Percentiles rank a stretch among this genome's conserved stretches.
Evolutionary conservation across 2,888 invertebrate genomes (phyloP).

Genomic region (Dynastes hyllus): DNA sequence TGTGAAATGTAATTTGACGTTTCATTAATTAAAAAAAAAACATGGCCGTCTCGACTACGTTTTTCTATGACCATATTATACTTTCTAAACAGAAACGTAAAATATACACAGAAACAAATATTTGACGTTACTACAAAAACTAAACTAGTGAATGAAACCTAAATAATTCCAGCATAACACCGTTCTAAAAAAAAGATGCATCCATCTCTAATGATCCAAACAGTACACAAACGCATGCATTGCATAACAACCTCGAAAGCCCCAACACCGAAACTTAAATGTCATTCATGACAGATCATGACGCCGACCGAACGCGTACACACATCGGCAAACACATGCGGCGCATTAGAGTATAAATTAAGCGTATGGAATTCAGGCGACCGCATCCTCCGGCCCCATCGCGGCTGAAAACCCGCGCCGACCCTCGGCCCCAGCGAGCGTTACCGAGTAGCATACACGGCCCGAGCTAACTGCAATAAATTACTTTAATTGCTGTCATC

Average conservation of each 20-base stretch:
- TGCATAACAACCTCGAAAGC: not conserved
- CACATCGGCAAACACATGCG: constrained; percentile 40
- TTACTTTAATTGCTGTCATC: constrained; percentile 69
- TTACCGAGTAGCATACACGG: constrained; percentile 57
- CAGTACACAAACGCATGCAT: not conserved
- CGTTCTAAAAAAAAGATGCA: too few species aligned
- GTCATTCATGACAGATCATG: constrained; percentile 39
- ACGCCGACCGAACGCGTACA: constrained; percentile 20
- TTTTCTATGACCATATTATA: too few species aligned
- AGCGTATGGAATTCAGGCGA: constrained; percentile 67
- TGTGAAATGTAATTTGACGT: too few species aligned
- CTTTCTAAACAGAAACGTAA: too few species aligned
- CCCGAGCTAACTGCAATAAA: constrained; percentile 65
- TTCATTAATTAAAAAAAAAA: too few species aligned
- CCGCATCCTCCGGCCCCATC: constrained; percentile 62
- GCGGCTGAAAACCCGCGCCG: constrained; percentile 55
- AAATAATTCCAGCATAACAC: too few species aligned
- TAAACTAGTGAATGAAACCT: too few species aligned
- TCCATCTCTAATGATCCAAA: too few species aligned
- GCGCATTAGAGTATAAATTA: constrained; percentile 64
- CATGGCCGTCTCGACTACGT: too few species aligned
- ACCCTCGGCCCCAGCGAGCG: constrained; percentile 26
- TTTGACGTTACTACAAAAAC: too few species aligned
- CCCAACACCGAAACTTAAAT: constrained; percentile 7
- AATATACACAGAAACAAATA: too few species aligned